A percentile compares a stretch with the other conserved stretches of the same genome.
Evolutionary conservation across 2,113 vertebrate species (phyloP).

Genomic region (Phrynosoma platyrhinos): DNA sequence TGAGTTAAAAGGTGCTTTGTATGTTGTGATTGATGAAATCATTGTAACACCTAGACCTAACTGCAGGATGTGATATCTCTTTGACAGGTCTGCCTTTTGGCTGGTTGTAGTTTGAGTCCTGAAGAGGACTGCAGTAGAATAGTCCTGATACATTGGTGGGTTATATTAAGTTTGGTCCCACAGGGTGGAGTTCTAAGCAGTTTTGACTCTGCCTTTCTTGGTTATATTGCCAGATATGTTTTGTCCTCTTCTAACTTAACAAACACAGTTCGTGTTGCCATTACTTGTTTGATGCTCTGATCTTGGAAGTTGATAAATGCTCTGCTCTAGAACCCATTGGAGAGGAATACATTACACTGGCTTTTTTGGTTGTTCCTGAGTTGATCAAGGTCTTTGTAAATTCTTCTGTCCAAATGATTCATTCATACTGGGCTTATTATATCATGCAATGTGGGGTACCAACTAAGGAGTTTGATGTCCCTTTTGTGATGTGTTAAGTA

Average conservation of each 20-base stretch:
- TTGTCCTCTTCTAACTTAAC: too few relatives aligned
- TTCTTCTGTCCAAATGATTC: neutral
- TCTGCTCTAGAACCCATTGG: too few relatives aligned
- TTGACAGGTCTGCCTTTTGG: neutral
- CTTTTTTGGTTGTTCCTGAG: neutral
- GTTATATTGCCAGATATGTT: neutral
- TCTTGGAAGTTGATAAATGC: too few relatives aligned
- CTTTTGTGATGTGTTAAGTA: too few relatives aligned
- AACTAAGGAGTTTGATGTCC: neutral
- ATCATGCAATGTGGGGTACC: neutral
- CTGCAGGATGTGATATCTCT: neutral
- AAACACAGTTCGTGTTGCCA: too few relatives aligned
- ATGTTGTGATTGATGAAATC: conserved; percentile 30
- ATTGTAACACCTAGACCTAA: neutral
- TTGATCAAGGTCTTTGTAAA: neutral
- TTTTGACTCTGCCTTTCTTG: too few relatives aligned
- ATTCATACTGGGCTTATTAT: neutral
- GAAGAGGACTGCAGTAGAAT: too few relatives aligned
- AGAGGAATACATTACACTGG: neutral
- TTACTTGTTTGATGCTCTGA: too few relatives aligned
- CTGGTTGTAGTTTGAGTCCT: neutral
- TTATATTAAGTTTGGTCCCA: too few relatives aligned
- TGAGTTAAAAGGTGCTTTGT: neutral
- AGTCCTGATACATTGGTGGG: too few relatives aligned
- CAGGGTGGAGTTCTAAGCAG: too few relatives aligned